These are phyloP conservation scores for Dicrostonyx torquatus DNA, from an alignment of 2,797 vertebrate genomes.

Conservation along the genomic window DNA sequence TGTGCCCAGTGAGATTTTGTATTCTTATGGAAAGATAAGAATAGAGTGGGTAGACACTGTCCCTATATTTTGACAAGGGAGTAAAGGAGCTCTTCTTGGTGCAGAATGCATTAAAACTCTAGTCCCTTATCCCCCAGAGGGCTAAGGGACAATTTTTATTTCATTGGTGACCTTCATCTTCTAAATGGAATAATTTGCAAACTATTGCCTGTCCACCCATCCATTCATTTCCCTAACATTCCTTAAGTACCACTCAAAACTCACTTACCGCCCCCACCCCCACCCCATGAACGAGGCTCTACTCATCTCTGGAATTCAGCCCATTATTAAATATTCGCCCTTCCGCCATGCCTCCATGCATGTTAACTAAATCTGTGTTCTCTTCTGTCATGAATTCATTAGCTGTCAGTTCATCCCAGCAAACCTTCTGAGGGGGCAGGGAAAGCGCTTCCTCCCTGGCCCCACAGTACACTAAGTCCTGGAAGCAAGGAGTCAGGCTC, in stretches of 20 bases:
- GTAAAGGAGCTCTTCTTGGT: neutral
- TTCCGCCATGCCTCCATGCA: neutral
- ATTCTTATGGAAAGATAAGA: neutral
- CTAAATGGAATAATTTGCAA: neutral
- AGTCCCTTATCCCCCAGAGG: neutral
- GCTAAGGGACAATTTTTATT: neutral
- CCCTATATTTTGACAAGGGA: neutral
- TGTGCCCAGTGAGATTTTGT: neutral
- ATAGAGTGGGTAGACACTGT: neutral
- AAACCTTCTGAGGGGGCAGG: neutral
- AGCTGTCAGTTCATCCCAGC: neutral
- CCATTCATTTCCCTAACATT: neutral
- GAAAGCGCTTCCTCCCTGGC: neutral
- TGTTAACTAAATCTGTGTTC: neutral
- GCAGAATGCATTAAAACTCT: neutral
- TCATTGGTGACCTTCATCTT: neutral
- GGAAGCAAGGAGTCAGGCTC: neutral
- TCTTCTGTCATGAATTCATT: neutral
- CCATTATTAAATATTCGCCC: neutral
- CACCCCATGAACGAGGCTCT: neutral
- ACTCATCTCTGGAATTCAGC: neutral
- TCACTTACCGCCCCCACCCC: neutral
- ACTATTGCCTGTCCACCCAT: neutral
- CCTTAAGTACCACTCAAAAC: neutral
- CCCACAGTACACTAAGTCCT: neutral